Evolutionary conservation across 1,140 invertebrate genomes (phyloP), one percentile per base, ranked within the genome.

Genomic region (Argopecten irradians): DNA sequence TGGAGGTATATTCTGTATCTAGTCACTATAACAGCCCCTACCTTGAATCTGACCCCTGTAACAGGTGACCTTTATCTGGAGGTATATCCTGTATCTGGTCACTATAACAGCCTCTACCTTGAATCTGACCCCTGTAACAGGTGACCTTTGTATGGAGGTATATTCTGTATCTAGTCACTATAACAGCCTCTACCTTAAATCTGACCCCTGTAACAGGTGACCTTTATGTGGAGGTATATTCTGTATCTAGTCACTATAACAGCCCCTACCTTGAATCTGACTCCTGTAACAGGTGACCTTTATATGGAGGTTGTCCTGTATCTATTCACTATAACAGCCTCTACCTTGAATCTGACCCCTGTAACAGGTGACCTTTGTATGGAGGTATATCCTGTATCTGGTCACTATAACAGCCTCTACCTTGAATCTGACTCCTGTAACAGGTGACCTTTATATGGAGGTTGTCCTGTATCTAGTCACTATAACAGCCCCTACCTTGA

Each of bases 121-220:
- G 55, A 28, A 71, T 28, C 55, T 28, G 55, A 11, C 28, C 19
- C 5, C 0, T 71, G 13, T 71, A 46, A 71, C 55, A 71, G 55
- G 55, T 71, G 55, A 71, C 55, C 55, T 71, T n/a, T 71, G 28
- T 71, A 71, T 71, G 55, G n/a, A 71, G 55, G 55, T 71, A 7
- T 3, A n/a, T 3, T 7, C 55, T 71, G 22, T 71, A 28, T 28
- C 55, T 28, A n/a, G n/a, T 71, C 55, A 0, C 14, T 71, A 28
- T 71, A 46, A 71, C 55, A 71, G 55, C 55, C 55, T 71, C 55
- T 71, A 71, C 22, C 55, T n/a, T 3, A n/a, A 28, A 28, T 28
- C 55, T 28, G 55, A 11, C 28, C 19, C 2, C 0, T 71, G 22
- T 71, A 28, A 71, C 55, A 71, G 55, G 22, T 71, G 55, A 71